phyloP scores from a whole-genome alignment of 1,140 invertebrate species.

The Hyles euphorbiae region DNA sequence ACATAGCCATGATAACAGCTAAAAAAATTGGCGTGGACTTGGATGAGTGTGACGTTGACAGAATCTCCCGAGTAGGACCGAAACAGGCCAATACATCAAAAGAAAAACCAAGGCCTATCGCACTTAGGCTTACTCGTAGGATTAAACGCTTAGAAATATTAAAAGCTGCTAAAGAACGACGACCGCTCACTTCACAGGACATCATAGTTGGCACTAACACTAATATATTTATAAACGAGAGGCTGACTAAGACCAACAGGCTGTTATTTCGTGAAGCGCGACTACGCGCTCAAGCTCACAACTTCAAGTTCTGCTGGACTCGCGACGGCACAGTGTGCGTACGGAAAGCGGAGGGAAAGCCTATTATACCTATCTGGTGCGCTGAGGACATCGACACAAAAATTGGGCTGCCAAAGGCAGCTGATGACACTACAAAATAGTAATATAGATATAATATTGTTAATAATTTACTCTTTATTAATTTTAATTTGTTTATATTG shows the following conservation, averaged over 20 bases:
- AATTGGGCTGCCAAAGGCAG: not conserved
- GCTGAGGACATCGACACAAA: not conserved
- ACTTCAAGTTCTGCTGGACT: constrained; percentile 10
- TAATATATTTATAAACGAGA: constrained; percentile 3
- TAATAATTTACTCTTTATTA: too few relatives aligned
- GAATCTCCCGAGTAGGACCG: not conserved
- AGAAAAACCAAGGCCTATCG: not conserved
- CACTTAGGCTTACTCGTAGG: not conserved
- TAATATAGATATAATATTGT: too few relatives aligned
- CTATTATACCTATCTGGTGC: not conserved
- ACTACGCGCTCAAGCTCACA: not conserved
- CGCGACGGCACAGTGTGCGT: not conserved
- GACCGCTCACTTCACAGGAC: constrained; percentile 1
- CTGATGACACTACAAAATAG: not conserved
- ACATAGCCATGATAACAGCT: constrained; percentile 1
- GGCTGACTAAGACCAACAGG: constrained; percentile 1
- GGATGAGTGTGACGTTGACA: constrained; percentile 3
- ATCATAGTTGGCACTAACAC: not conserved
- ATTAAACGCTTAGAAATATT: constrained; percentile 1
- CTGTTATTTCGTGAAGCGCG: constrained; percentile 10
- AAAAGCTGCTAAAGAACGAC: constrained; percentile 5
- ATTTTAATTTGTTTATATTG: too few relatives aligned
- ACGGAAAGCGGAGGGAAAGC: not conserved
- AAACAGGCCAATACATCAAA: not conserved
- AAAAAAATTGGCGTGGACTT: constrained; percentile 10